A percentile compares a stretch with the other conserved stretches of the same genome.
Conservation (phyloP, 2,113 vertebrate species). For the Crotalus tigris region DNA sequence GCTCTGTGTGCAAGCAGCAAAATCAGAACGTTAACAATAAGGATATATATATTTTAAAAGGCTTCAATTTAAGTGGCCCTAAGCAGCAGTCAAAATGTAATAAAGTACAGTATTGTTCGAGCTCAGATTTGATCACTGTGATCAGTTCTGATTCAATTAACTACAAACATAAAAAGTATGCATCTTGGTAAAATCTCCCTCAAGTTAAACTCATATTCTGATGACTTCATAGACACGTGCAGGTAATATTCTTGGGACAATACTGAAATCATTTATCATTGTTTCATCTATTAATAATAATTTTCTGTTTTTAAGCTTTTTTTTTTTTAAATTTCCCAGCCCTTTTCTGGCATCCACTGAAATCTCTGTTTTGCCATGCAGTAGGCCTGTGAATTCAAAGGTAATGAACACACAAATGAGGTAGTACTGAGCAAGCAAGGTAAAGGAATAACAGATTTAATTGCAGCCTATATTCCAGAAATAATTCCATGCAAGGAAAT, state of each 20-base stretch:
- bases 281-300: too few relatives aligned
- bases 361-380: too few relatives aligned
- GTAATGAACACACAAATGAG: too few relatives aligned
- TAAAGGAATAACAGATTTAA: too few relatives aligned
- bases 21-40: slow-evolving; percentile 70
- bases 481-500: too few relatives aligned
- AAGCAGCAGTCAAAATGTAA: slow-evolving; percentile 72
- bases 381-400: too few relatives aligned
- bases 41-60: slow-evolving; percentile 45
- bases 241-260: not conserved
- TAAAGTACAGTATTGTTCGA: slow-evolving; percentile 65
- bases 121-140: slow-evolving; percentile 61
- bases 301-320: too few relatives aligned
- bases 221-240: not conserved
- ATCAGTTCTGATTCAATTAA: slow-evolving; percentile 2
- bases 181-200: not conserved
- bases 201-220: not conserved
- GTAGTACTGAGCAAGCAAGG: too few relatives aligned
- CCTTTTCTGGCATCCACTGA: too few relatives aligned
- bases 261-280: not conserved
- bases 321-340: too few relatives aligned
- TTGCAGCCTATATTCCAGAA: too few relatives aligned
- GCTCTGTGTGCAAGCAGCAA: slow-evolving; percentile 66
- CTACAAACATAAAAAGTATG: not conserved
- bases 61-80: slow-evolving; percentile 68